Percentiles rank a stretch among this genome's conserved stretches.
Evolutionary conservation across 2,113 vertebrate genomes (phyloP).

Genomic region (Prinia subflava): DNA sequence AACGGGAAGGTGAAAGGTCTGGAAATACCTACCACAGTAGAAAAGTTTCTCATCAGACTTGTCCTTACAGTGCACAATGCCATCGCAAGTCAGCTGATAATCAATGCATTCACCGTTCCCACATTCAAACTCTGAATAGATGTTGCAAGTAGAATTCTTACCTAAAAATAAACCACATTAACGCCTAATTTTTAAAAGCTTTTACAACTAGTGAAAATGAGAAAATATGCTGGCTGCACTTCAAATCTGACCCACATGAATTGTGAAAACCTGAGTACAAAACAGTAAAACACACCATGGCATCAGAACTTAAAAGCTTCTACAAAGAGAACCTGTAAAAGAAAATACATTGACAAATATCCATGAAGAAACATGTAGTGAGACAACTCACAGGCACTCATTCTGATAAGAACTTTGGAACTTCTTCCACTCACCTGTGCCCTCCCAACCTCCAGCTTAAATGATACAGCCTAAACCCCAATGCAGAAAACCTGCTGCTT

Average conservation of each 20-base stretch:
- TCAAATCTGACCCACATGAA: not conserved
- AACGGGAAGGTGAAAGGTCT: not conserved
- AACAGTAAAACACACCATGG: not conserved
- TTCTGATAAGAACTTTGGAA: not conserved
- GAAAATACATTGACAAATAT: not conserved
- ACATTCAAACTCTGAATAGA: conserved; percentile 93
- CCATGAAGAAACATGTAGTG: not conserved
- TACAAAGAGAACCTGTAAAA: not conserved
- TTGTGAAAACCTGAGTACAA: not conserved
- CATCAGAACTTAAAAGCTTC: not conserved
- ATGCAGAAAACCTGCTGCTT: not conserved
- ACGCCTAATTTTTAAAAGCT: not conserved
- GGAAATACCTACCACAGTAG: conserved; percentile 87
- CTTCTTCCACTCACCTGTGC: rapidly evolving
- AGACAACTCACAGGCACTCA: not conserved
- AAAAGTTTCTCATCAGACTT: conserved; percentile 97
- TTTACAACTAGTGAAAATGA: not conserved
- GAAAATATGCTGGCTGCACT: not conserved
- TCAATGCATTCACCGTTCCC: conserved; percentile 94
- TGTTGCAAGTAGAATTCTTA: conserved; percentile 92
- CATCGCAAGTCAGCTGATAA: conserved; percentile 92
- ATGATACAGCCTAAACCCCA: not conserved
- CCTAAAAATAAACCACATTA: conserved; percentile 69
- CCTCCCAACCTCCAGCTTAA: not conserved
- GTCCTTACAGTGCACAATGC: conserved; percentile 92